phyloP scores from a whole-genome alignment of 1,140 invertebrate genomes.

The Drosophila quadrilineata region DNA sequence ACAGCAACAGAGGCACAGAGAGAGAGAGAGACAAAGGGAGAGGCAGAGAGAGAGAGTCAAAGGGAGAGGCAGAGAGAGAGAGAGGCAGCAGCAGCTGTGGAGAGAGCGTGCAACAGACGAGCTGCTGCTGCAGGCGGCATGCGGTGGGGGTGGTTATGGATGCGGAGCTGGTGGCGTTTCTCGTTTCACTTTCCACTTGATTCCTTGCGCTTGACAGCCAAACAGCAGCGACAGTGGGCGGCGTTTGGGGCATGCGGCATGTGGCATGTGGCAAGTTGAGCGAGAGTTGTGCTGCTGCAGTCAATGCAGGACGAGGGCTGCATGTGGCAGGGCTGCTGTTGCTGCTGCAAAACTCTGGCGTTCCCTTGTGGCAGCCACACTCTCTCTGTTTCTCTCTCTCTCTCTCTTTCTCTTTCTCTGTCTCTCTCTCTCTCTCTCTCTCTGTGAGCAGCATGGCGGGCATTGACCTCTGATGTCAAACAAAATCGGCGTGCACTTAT shows the following conservation, averaged over 20 bases:
- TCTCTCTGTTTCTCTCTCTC: slow-evolving; percentile 4
- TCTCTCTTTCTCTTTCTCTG: slow-evolving; percentile 11
- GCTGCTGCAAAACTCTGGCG: slow-evolving; percentile 37
- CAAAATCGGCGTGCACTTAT: slow-evolving; percentile 74
- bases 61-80: not conserved
- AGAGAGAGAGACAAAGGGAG: not conserved
- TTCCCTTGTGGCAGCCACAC: slow-evolving; percentile 44
- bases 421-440: slow-evolving; percentile 20
- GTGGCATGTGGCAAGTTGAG: not conserved
- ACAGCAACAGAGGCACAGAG: not conserved
- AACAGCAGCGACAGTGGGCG: slow-evolving; percentile 42
- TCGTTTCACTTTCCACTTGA: slow-evolving; percentile 77
- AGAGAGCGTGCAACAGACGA: too few species aligned
- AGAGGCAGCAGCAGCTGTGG: too few species aligned
- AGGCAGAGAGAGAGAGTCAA: too few species aligned
- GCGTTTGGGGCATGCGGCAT: slow-evolving; percentile 18
- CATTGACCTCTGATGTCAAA: slow-evolving; percentile 79
- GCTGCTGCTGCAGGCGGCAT: too few species aligned
- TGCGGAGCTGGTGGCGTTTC: slow-evolving; percentile 24
- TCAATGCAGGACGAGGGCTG: slow-evolving; percentile 47
- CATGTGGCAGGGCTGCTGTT: slow-evolving; percentile 32
- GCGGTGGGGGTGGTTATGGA: too few species aligned
- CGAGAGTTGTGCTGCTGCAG: slow-evolving; percentile 24
- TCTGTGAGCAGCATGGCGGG: too few species aligned
- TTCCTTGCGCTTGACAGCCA: slow-evolving; percentile 76